Evolutionary conservation across 2,113 vertebrate species (phyloP), one percentile per base, ranked within the genome.

Genomic region (Phalacrocorax pelagicus): DNA sequence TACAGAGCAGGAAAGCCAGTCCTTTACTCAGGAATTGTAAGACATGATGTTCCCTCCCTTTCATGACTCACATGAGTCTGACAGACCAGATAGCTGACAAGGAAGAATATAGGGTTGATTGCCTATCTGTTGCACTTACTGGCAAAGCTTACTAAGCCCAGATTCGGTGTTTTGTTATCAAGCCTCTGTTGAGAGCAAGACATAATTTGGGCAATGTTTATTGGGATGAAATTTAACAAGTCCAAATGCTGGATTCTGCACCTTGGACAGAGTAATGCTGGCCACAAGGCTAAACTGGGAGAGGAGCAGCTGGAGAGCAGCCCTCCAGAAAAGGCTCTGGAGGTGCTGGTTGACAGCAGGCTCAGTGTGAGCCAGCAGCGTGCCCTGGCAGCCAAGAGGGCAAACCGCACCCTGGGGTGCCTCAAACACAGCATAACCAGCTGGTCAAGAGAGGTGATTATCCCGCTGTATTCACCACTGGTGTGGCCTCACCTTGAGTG

Each of bases 231-330:
- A 40, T 23, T 47, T 72, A 49, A 38, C 38, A 62, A 55, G 9
- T 38, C 6, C 4, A 34, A 46, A 34, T 69, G 29, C 2, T 1
- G 0, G 19, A 49, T 67, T 51, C 36, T 42, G 27, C 27, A 38
- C 17, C 11, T 29, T 62, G 23, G 34, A 38, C 0, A 1, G 17
- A 34, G 29, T 65, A 34, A 63, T 0, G 3, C 11, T 1, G 0
- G 8, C 27, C 27, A 32, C 55, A 75, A 11, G 19, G 23, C 18
- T 49, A 65, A 62, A 32, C 0, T 32, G 24, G 38, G 70, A 74
- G 34, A 27, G 22, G 11, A 27, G 40, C 3, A 22, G 23, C 36
- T 52, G 81, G 55, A 2, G 30, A 55, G 58, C 32, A 73, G n/a
- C 46, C n/a, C 29, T 29, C 18, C n/a, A 83, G 66, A 29, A 47